Evolutionary conservation across 2,797 vertebrate genomes (phyloP).

Genomic region (Harpagifer antarcticus): DNA sequence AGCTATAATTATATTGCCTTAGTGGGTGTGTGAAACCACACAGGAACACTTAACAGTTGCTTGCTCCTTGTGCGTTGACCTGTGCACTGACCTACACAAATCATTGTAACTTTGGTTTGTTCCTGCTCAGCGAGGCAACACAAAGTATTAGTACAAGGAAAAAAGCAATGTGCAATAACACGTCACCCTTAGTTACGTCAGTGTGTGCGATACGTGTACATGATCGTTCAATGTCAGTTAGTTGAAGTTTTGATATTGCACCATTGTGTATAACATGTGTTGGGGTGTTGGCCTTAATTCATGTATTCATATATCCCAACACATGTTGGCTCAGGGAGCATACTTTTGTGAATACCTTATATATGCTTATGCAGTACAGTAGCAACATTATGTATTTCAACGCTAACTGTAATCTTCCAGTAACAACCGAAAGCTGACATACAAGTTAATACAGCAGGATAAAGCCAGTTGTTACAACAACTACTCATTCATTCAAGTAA

Average conservation of each 20-base stretch:
- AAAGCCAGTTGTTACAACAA: neutral
- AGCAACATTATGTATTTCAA: neutral
- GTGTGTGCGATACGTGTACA: neutral
- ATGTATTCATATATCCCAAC: neutral
- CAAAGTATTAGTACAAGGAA: neutral
- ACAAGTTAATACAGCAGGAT: neutral
- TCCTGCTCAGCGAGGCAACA: slow-evolving; percentile 20
- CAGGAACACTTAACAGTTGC: slow-evolving; percentile 27
- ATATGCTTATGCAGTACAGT: neutral
- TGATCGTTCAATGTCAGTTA: neutral
- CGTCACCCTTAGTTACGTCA: neutral
- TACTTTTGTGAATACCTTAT: neutral
- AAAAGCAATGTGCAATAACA: neutral
- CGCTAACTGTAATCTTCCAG: neutral
- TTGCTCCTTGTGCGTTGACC: slow-evolving; percentile 23
- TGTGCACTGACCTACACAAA: slow-evolving; percentile 14
- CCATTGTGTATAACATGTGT: neutral
- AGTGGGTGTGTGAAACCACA: slow-evolving; percentile 23
- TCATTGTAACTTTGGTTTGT: slow-evolving; percentile 23
- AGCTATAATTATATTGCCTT: neutral
- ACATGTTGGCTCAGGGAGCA: neutral
- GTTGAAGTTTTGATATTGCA: neutral
- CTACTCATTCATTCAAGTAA: neutral
- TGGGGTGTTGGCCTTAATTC: neutral
- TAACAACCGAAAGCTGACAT: neutral